Evolutionary conservation across 2,797 vertebrate genomes (phyloP).

Genomic region (Periophthalmus magnuspinnatus): DNA sequence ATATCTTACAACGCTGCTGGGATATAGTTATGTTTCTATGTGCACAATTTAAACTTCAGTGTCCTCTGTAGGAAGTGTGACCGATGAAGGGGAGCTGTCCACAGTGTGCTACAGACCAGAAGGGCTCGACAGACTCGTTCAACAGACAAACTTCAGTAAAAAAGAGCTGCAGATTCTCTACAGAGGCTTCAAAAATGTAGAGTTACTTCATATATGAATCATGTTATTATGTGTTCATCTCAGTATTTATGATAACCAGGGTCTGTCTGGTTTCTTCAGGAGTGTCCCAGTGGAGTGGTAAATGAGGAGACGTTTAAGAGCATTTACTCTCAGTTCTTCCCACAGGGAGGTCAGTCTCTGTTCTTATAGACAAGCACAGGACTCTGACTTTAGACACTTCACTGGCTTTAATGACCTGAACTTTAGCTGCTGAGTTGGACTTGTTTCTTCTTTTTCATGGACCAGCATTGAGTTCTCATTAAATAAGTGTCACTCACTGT

Average conservation of each 20-base stretch:
- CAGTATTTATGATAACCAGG: neutral
- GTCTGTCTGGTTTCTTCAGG: conserved; percentile 70
- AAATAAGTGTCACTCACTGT: neutral
- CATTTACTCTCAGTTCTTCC: conserved; percentile 97
- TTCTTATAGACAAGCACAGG: no score
- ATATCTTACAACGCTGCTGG: no score
- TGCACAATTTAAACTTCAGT: neutral
- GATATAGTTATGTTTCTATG: no score
- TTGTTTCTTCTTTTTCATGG: neutral
- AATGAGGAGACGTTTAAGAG: conserved; percentile 93
- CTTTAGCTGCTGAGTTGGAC: neutral
- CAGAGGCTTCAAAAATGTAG: conserved; percentile 92
- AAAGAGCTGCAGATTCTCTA: conserved; percentile 96
- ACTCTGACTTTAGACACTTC: no score
- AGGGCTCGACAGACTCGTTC: conserved; percentile 87
- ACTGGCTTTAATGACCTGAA: neutral
- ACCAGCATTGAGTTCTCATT: neutral
- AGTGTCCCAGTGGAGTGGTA: conserved; percentile 92
- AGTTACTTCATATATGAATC: neutral
- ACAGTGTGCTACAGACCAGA: conserved; percentile 90
- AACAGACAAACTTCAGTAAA: conserved; percentile 92
- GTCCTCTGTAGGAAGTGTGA: conserved; percentile 79
- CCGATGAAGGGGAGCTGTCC: conserved; percentile 87
- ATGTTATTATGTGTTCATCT: neutral
- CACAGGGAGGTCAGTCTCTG: conserved; percentile 89